Percentiles rank a stretch among this genome's conserved stretches.
phyloP scores from a whole-genome alignment of 2,888 invertebrate species.

The Liodrosophila aerea region DNA sequence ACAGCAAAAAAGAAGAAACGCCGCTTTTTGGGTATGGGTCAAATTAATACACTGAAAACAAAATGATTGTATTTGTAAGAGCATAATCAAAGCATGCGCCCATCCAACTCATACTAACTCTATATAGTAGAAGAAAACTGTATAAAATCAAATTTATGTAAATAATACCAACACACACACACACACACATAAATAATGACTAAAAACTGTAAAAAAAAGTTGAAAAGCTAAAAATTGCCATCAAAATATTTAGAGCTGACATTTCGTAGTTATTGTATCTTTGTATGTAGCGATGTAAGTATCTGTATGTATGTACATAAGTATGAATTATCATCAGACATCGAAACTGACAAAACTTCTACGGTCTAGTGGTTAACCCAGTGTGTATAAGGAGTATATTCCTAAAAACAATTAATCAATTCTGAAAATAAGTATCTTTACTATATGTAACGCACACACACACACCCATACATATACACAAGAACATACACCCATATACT shows the following conservation, averaged over 20 bases:
- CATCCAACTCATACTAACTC: conserved; percentile 34
- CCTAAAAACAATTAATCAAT: not conserved
- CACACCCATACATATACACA: conserved; percentile 6
- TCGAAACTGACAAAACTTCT: conserved; percentile 19
- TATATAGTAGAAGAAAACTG: not conserved
- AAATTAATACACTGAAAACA: not conserved
- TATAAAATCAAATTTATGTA: conserved; percentile 40
- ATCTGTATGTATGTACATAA: conserved; percentile 26
- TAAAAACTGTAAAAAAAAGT: conserved; percentile 13
- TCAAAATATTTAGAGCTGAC: conserved; percentile 15
- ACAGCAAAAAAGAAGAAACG: not conserved
- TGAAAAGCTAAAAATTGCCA: conserved; percentile 20
- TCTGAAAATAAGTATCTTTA: not conserved
- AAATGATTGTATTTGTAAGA: too few relatives aligned
- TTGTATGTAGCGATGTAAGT: conserved; percentile 30
- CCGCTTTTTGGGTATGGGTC: conserved; percentile 4
- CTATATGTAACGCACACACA: conserved; percentile 6
- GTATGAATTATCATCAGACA: conserved; percentile 17
- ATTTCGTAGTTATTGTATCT: conserved; percentile 25
- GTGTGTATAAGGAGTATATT: not conserved
- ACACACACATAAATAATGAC: conserved; percentile 15
- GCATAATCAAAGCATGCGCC: conserved; percentile 37
- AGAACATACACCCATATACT: conserved; percentile 9
- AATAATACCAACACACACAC: conserved; percentile 36
- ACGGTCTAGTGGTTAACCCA: conserved; percentile 33